phyloP scores from a whole-genome alignment of 2,113 vertebrate species.

The Geococcyx californianus region DNA sequence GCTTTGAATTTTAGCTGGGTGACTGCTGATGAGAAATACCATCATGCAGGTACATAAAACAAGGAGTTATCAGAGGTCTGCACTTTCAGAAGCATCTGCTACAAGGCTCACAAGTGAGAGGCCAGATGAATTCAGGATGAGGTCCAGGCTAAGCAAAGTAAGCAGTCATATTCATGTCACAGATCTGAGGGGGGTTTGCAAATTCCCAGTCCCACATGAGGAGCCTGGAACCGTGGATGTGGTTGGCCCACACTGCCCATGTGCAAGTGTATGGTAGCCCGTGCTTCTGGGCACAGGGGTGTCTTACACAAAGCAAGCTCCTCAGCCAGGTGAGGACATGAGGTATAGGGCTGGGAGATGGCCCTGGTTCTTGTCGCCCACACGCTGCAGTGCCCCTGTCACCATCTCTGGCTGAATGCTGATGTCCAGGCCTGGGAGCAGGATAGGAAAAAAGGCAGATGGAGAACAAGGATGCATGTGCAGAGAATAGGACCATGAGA shows the following conservation, averaged over 20 bases:
- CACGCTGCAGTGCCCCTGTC: accelerated
- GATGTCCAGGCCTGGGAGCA: background rate
- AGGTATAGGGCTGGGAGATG: background rate
- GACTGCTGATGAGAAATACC: background rate
- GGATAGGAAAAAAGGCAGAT: background rate
- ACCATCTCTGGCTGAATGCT: background rate
- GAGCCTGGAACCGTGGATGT: background rate
- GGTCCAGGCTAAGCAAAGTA: background rate
- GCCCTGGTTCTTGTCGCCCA: background rate
- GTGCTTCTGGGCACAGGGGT: background rate
- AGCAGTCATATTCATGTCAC: accelerated
- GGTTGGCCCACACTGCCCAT: background rate
- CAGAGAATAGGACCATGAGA: background rate
- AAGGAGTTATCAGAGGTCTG: background rate
- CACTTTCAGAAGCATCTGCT: background rate
- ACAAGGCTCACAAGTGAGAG: background rate
- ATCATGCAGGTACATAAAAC: accelerated
- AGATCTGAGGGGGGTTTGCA: background rate
- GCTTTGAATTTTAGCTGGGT: background rate
- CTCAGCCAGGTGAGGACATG: background rate
- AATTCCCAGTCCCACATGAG: accelerated
- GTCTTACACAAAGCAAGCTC: background rate
- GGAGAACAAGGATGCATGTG: background rate
- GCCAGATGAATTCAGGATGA: background rate
- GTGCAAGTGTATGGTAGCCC: background rate